Base-by-base conservation (phyloP, 1,140 invertebrate species). In the Mycetomoellerius zeteki region DNA sequence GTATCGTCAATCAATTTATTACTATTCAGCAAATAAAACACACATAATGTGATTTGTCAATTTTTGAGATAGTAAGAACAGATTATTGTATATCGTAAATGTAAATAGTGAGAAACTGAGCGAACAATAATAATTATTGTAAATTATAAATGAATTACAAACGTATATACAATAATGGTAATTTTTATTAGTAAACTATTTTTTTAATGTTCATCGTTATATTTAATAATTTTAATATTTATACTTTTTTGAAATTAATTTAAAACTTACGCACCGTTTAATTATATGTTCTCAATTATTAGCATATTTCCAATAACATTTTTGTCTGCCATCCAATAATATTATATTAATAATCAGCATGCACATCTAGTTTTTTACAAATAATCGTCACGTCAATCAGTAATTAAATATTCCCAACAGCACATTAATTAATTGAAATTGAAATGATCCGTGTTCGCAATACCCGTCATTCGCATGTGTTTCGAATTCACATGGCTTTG, bases 341-440 rank as follows among this genome's bases (percentile, higher is more conserved):
- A 81, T 56, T 52, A 27, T 81, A 81, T 56, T 52, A 24, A 65
- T 30, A 69, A 56, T 71, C 47, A 54, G 14, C 30, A 69, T 10
- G 10, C 24, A 47, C 19, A 3, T 24, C 65, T 2, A 10, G 19
- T 37, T 67, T 80, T 52, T 64, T 56, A 21, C 14, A 69, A 81
- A 81, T n/a, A 54, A n/a, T 43, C 21, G 16, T 8, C 62, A 47
- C 21, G 50, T 81, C 50, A 71, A 71, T 56, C 64, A 52, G 14
- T 30, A 27, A 71, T 56, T 71, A 21, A 24, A 69, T 54, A 54
- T 69, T 71, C 14, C 27, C 30, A 81, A 43, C 21, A 52, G 65
- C 52, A 56, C 21, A 27, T 81, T 43, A 81, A 71, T 71, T 71
- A 12, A 71, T 67, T 65, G 50, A 71, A 69, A 80, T 69, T 27